A percentile compares a stretch with the other conserved stretches of the same genome.
Conservation (phyloP, 2,113 vertebrate genomes). For the Tupaia tana region DNA sequence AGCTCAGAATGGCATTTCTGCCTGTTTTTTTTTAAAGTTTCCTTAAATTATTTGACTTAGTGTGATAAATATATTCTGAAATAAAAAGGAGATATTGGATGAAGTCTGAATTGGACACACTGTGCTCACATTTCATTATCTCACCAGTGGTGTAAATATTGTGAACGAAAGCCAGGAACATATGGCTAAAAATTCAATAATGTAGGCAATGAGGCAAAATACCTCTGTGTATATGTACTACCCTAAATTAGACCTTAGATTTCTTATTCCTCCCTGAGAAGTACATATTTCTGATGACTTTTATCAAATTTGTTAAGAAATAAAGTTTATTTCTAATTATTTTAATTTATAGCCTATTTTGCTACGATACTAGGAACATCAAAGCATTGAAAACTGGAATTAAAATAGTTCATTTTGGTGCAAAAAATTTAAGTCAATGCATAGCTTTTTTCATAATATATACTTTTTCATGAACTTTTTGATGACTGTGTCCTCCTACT, state of each 20-base stretch:
- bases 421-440: no score
- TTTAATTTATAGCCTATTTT: background rate
- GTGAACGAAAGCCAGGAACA: conserved; percentile 79
- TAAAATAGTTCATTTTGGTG: no score
- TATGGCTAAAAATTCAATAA: conserved; percentile 79
- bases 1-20: conserved; percentile 63
- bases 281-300: conserved; percentile 47
- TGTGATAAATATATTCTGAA: conserved; percentile 70
- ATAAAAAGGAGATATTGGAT: conserved; percentile 78
- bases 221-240: background rate
- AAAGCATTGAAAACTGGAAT: no score
- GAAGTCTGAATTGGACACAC: conserved; percentile 77
- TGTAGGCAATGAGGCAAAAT: conserved; percentile 46
- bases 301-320: conserved; percentile 30
- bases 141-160: conserved; percentile 71
- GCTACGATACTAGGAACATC: background rate
- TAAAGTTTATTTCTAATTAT: conserved; percentile 3
- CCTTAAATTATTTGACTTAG: conserved; percentile 59
- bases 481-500: background rate
- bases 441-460: no score
- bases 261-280: background rate
- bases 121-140: conserved; percentile 70
- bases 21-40: background rate
- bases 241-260: conserved; percentile 42
- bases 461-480: no score